phyloP scores from a whole-genome alignment of 2,797 vertebrate genomes.

The Phalanger gymnotis region DNA sequence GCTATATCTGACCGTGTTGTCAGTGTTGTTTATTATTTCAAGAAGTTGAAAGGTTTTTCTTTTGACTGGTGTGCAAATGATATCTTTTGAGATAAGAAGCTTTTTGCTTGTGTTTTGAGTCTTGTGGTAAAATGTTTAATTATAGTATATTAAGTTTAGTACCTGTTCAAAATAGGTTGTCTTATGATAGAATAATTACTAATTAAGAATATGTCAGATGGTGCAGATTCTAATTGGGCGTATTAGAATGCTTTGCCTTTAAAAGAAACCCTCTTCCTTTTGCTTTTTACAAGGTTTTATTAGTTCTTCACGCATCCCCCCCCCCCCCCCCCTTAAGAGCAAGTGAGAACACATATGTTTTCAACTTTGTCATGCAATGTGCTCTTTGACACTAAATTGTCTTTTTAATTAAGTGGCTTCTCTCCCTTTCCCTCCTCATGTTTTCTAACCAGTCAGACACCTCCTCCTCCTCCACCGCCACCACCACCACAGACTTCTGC shows the following conservation, averaged over 20 bases:
- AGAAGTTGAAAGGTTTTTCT: neutral
- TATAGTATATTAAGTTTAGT: neutral
- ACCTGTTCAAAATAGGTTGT: neutral
- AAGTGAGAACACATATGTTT: conserved; percentile 31
- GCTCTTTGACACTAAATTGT: conserved; percentile 27
- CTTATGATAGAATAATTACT: conserved; percentile 19
- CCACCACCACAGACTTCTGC: conserved; percentile 87
- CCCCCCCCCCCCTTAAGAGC: neutral
- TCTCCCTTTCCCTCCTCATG: conserved; percentile 54
- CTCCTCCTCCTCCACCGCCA: neutral
- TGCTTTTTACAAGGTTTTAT: neutral
- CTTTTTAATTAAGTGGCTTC: conserved; percentile 63
- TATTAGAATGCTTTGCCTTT: conserved; percentile 31
- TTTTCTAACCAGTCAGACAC: conserved; percentile 84
- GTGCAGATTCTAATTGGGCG: conserved; percentile 17
- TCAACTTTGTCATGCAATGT: conserved; percentile 5
- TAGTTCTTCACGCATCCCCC: neutral
- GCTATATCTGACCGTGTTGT: neutral
- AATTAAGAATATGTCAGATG: neutral
- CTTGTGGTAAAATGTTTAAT: neutral
- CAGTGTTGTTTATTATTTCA: neutral
- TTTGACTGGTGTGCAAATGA: neutral
- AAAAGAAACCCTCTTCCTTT: conserved; percentile 7
- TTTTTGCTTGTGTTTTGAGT: neutral
- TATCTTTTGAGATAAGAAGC: neutral